These are phyloP conservation scores for Peromyscus maniculatus DNA, from an alignment of 2,113 vertebrate genomes.

Conservation along the genomic window DNA sequence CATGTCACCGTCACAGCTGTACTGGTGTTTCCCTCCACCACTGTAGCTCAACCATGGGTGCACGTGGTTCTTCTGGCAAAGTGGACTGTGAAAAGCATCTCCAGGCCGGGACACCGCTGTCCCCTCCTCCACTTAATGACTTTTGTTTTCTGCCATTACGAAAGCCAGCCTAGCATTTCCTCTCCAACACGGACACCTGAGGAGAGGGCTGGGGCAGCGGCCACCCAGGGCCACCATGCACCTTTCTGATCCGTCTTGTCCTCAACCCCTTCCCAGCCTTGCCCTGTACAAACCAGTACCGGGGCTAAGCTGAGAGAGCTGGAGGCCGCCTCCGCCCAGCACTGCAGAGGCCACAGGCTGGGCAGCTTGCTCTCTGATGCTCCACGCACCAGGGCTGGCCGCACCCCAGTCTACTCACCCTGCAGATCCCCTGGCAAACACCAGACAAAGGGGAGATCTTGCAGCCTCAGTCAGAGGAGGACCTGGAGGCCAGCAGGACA, in stretches of 20 bases:
- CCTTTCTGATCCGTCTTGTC: background rate
- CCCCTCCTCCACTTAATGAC: background rate
- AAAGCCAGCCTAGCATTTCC: background rate
- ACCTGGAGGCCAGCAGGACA: accelerated
- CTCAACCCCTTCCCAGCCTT: no score
- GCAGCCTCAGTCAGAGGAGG: background rate
- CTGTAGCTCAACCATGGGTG: background rate
- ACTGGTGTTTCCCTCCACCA: background rate
- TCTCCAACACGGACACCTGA: background rate
- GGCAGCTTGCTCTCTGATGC: background rate
- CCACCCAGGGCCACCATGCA: background rate
- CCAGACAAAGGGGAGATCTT: no score
- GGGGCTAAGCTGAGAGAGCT: background rate
- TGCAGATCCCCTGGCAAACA: background rate
- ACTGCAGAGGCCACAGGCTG: accelerated
- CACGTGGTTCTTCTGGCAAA: accelerated
- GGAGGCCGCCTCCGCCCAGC: background rate
- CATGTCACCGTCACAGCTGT: accelerated
- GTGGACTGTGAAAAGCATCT: no score
- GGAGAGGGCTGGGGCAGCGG: background rate
- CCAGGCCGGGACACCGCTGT: background rate
- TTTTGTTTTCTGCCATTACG: background rate
- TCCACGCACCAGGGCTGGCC: background rate
- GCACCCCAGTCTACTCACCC: background rate
- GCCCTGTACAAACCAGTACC: background rate